These are phyloP conservation scores for Gonioctena quinquepunctata DNA, from an alignment of 1,140 invertebrate genomes.

Conservation along the genomic window DNA sequence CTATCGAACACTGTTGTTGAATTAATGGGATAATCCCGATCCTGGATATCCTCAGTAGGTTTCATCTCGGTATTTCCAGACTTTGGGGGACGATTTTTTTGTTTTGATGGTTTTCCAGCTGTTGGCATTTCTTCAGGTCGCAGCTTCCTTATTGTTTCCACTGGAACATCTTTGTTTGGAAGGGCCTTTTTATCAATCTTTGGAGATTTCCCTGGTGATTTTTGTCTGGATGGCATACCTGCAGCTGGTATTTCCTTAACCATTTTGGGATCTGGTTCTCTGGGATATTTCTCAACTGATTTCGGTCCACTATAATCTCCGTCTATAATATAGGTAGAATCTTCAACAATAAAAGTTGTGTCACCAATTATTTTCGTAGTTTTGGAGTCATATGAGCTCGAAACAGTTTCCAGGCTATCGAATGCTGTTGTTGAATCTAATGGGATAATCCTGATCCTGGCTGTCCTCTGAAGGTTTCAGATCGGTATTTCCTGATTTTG, in stretches of 20 bases:
- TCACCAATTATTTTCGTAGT: not conserved
- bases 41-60: not conserved
- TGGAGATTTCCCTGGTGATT: not conserved
- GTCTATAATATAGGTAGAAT: not conserved
- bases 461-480: not conserved
- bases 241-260: slow-evolving; percentile 7
- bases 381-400: not conserved
- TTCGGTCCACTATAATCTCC: not conserved
- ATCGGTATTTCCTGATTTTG: not conserved
- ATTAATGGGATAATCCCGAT: not conserved
- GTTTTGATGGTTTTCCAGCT: slow-evolving; percentile 8
- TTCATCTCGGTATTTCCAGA: not conserved
- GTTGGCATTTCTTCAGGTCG: slow-evolving; percentile 9
- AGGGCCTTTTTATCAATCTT: not conserved
- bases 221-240: not conserved
- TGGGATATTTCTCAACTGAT: not conserved
- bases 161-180: slow-evolving; percentile 31
- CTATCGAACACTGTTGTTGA: not conserved
- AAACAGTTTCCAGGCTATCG: not conserved
- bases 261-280: not conserved
- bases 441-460: not conserved
- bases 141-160: slow-evolving; percentile 57
- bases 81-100: not conserved
- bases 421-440: not conserved
- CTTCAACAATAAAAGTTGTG: not conserved